A percentile compares a stretch with the other conserved stretches of the same genome.
phyloP scores from a whole-genome alignment of 2,888 invertebrate genomes.

The Panzeria rudis region DNA sequence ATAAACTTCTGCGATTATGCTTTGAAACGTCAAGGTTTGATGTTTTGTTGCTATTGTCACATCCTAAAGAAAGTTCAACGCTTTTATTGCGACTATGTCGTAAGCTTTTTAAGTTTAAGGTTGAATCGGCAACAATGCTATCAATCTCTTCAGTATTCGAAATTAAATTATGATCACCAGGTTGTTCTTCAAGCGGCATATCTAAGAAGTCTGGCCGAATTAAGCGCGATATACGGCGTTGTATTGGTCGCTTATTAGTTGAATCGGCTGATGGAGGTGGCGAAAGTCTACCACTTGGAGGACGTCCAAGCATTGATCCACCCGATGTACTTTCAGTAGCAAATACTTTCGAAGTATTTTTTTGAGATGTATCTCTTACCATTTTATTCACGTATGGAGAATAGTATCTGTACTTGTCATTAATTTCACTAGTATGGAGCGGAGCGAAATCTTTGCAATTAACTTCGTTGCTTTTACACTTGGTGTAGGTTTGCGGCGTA shows the following conservation, averaged over 20 bases:
- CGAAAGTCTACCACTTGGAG: constrained; percentile 81
- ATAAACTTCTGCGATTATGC: constrained; percentile 76
- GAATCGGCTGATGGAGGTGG: constrained; percentile 77
- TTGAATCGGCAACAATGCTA: constrained; percentile 58
- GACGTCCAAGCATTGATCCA: constrained; percentile 77
- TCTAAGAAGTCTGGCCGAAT: constrained; percentile 92
- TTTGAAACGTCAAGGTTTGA: constrained; percentile 60
- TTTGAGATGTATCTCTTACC: constrained; percentile 68
- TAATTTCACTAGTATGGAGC: constrained; percentile 81
- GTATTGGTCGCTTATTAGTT: constrained; percentile 83
- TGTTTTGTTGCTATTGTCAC: constrained; percentile 22
- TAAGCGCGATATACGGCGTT: constrained; percentile 89
- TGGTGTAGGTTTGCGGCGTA: constrained; percentile 77
- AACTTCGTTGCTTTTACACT: constrained; percentile 80
- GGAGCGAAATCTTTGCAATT: constrained; percentile 78
- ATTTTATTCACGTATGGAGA: constrained; percentile 81
- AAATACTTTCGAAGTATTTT: constrained; percentile 77
- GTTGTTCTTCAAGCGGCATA: constrained; percentile 86
- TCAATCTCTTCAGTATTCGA: constrained; percentile 78
- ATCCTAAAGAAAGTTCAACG: constrained; percentile 78
- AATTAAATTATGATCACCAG: constrained; percentile 83
- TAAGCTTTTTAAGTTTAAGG: constrained; percentile 49
- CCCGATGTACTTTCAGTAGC: constrained; percentile 74
- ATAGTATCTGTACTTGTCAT: constrained; percentile 83
- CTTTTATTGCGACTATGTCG: constrained; percentile 82